Evolutionary conservation across 2,888 invertebrate species (phyloP).

Genomic region (Erpobdella octoculata): DNA sequence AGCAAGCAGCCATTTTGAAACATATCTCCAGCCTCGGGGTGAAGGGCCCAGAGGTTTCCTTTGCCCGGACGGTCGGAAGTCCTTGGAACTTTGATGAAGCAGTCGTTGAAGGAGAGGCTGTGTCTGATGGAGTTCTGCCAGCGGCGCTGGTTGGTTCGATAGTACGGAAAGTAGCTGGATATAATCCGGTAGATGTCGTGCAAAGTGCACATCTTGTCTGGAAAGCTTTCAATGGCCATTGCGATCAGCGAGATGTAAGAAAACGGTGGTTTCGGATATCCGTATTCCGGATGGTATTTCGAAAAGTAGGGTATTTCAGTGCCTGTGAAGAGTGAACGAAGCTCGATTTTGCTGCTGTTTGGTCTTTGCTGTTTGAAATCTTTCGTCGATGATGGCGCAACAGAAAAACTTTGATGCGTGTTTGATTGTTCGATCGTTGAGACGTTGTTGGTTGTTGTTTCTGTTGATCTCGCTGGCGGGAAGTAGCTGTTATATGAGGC

Average conservation of each 20-base stretch:
- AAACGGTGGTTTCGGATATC: constrained; percentile 73
- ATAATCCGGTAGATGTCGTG: constrained; percentile 98
- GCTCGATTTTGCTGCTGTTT: too few relatives aligned
- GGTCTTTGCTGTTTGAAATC: too few relatives aligned
- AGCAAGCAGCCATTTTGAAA: constrained; percentile 98
- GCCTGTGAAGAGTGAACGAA: neutral
- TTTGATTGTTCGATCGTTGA: too few relatives aligned
- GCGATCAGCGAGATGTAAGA: constrained; percentile 97
- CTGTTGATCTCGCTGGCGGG: too few relatives aligned
- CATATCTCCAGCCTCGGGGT: constrained; percentile 97
- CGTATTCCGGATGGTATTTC: constrained; percentile 58
- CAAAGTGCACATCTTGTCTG: constrained; percentile 88
- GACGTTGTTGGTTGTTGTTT: too few relatives aligned
- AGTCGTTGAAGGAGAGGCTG: constrained; percentile 94
- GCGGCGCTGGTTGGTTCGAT: constrained; percentile 93
- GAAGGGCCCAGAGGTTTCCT: constrained; percentile 95
- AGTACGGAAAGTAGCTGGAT: constrained; percentile 97
- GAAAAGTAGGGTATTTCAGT: constrained; percentile 20
- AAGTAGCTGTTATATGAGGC: too few relatives aligned
- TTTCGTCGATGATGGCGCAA: too few relatives aligned
- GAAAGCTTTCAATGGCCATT: constrained; percentile 96
- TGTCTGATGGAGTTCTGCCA: constrained; percentile 99
- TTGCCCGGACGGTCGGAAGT: constrained; percentile 89
- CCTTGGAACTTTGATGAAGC: constrained; percentile 91
- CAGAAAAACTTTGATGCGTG: too few relatives aligned